Conservation (phyloP, 2,797 vertebrate genomes). For the Muscicapa striata region DNA sequence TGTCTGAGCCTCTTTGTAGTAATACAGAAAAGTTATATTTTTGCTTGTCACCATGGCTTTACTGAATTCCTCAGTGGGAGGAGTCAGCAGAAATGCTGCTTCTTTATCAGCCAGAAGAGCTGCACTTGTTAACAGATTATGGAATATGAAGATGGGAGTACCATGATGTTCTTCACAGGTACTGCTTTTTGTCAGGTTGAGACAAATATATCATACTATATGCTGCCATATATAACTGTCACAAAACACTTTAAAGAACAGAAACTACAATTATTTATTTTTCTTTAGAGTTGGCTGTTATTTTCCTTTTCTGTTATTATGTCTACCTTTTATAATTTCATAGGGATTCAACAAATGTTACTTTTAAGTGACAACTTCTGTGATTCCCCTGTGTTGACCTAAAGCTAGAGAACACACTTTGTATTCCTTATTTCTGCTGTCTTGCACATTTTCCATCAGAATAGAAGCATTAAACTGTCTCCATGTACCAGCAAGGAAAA, state of each 20-base stretch:
- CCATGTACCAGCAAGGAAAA: neutral
- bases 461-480: neutral
- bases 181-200: neutral
- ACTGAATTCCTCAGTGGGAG: conserved; percentile 7
- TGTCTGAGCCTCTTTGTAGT: neutral
- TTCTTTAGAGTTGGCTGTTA: neutral
- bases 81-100: conserved; percentile 1
- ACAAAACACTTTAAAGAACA: neutral
- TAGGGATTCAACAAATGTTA: neutral
- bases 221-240: neutral
- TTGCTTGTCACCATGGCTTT: neutral
- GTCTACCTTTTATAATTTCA: neutral
- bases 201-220: neutral
- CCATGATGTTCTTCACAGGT: neutral
- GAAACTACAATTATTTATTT: neutral
- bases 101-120: conserved; percentile 3
- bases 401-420: neutral
- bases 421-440: neutral
- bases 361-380: neutral
- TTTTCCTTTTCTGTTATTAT: neutral
- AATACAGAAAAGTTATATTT: neutral
- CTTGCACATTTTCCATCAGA: neutral
- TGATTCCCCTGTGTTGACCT: neutral
- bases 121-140: neutral
- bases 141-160: neutral